Evolutionary conservation across 1,140 invertebrate genomes (phyloP).

Genomic region (Rhyacophila brunnea): DNA sequence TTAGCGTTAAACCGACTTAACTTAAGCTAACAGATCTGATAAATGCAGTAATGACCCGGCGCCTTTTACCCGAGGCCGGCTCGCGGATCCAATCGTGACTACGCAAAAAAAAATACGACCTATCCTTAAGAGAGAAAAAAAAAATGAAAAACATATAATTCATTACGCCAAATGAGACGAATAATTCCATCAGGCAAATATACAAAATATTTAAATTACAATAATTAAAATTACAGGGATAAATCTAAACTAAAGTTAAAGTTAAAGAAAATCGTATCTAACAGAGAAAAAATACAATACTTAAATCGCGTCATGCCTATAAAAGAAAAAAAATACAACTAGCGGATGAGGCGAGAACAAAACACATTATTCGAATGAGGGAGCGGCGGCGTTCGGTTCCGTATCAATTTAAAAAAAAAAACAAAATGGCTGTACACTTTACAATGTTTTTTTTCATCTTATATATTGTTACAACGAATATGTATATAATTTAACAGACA

Average conservation of each 20-base stretch:
- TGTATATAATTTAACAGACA: slow-evolving; percentile 30
- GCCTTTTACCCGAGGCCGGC: background rate
- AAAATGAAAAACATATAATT: no score
- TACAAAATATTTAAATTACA: no score
- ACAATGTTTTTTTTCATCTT: slow-evolving; percentile 22
- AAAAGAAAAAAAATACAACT: slow-evolving; percentile 5
- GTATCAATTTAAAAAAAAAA: background rate
- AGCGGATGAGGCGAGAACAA: slow-evolving; percentile 1
- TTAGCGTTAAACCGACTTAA: slow-evolving; percentile 2
- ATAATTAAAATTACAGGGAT: slow-evolving; percentile 6
- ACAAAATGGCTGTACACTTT: slow-evolving; percentile 33
- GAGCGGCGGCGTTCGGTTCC: background rate
- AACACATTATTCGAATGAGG: background rate
- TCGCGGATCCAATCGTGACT: no score
- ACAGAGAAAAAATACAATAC: slow-evolving; percentile 8
- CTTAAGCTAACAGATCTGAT: slow-evolving; percentile 33
- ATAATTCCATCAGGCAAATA: no score
- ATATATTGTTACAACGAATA: slow-evolving; percentile 25
- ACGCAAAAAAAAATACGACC: no score
- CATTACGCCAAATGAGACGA: no score
- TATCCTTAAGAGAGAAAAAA: no score
- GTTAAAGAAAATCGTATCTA: background rate
- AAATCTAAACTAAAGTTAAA: slow-evolving; percentile 6
- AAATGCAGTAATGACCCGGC: slow-evolving; percentile 6
- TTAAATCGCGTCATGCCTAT: slow-evolving; percentile 19